A percentile compares a stretch with the other conserved stretches of the same genome.
phyloP scores from a whole-genome alignment of 2,113 vertebrate genomes.

The Australoheros scitulus region DNA sequence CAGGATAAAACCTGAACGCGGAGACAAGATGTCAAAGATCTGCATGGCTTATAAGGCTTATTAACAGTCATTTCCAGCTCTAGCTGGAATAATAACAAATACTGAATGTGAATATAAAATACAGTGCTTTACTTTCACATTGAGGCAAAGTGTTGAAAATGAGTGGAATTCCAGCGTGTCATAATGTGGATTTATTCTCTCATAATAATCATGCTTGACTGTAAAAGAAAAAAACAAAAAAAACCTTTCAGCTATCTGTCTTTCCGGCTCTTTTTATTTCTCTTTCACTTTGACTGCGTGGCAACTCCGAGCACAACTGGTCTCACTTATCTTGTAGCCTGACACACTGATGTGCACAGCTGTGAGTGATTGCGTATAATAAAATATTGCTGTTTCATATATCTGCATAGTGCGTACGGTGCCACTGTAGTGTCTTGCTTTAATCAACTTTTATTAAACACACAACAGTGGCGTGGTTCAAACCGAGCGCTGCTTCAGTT shows the following conservation, averaged over 20 bases:
- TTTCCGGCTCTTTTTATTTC: conserved; percentile 50
- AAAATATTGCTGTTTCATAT: conserved; percentile 17
- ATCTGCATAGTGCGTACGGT: conserved; percentile 2
- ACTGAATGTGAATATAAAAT: conserved; percentile 63
- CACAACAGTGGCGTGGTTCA: neutral
- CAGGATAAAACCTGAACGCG: conserved; percentile 47
- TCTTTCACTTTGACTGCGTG: conserved; percentile 50
- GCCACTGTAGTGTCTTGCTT: conserved; percentile 6
- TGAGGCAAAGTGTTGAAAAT: conserved; percentile 52
- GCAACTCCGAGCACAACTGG: conserved; percentile 56
- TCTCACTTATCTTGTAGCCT: conserved; percentile 33
- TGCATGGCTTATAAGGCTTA: conserved; percentile 41
- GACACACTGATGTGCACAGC: conserved; percentile 18
- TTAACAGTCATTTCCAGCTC: conserved; percentile 54
- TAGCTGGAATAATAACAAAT: conserved; percentile 55
- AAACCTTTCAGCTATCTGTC: conserved; percentile 61
- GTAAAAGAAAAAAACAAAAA: conserved; percentile 48
- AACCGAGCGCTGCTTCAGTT: neutral
- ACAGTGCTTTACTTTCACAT: conserved; percentile 58
- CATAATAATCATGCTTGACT: conserved; percentile 66
- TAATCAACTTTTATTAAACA: neutral
- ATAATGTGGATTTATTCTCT: conserved; percentile 73
- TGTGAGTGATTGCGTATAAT: conserved; percentile 25
- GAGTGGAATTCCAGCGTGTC: conserved; percentile 55
- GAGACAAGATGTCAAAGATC: conserved; percentile 42